Evolutionary conservation across 2,888 invertebrate genomes (phyloP).

Genomic region (Parapristionchus giblindavisi): DNA sequence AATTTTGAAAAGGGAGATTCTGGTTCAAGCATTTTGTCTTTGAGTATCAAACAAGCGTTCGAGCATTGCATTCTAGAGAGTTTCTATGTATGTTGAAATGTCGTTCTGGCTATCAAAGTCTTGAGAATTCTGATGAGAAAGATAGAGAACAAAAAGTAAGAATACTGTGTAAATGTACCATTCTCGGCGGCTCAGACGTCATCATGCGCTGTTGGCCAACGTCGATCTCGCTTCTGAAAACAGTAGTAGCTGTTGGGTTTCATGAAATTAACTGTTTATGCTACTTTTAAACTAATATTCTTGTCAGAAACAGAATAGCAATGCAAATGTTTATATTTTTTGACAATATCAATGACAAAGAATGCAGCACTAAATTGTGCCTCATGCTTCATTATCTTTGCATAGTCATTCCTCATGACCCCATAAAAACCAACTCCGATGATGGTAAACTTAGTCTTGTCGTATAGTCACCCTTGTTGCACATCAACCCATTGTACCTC

Average conservation of each 20-base stretch:
- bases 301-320: not conserved
- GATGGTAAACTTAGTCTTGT: not conserved
- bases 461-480: not conserved
- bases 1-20: too few species aligned
- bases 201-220: not conserved
- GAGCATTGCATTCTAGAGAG: not conserved
- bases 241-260: not conserved
- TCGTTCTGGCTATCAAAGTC: too few species aligned
- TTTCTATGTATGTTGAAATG: not conserved
- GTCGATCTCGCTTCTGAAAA: conserved; percentile 30
- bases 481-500: not conserved
- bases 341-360: not conserved
- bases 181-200: conserved; percentile 17
- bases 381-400: not conserved
- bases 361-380: not conserved
- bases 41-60: too few species aligned
- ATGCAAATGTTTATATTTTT: not conserved
- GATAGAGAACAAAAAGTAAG: too few species aligned
- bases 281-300: not conserved
- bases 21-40: too few species aligned
- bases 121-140: too few species aligned
- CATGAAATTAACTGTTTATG: not conserved
- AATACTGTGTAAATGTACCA: conserved; percentile 7
- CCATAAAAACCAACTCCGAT: too few species aligned
- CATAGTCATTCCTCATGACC: too few species aligned